Conservation (phyloP, 2,113 vertebrate genomes). For the Dendrocopos noguchii region DNA sequence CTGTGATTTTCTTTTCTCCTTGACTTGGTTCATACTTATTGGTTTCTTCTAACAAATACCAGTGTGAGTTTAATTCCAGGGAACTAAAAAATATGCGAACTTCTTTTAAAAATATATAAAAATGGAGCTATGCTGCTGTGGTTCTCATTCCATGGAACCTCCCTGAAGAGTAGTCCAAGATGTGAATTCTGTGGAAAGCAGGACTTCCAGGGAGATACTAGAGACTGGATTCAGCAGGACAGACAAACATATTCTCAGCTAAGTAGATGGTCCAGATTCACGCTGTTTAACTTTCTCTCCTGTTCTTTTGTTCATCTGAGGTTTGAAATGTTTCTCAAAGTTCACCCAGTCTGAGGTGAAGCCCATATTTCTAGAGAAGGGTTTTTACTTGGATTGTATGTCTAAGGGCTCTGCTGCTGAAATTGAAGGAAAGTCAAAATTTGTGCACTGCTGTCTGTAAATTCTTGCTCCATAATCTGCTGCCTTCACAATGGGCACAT, state of each 20-base stretch:
- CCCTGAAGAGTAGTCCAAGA: neutral
- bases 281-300: neutral
- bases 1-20: neutral
- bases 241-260: neutral
- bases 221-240: neutral
- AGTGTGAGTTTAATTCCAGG: neutral
- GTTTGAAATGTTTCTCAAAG: neutral
- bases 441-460: neutral
- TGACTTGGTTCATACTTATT: neutral
- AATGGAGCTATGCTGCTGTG: neutral
- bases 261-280: neutral
- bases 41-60: neutral
- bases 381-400: neutral
- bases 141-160: neutral
- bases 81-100: neutral
- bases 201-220: neutral
- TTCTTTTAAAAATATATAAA: neutral
- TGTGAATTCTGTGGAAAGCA: neutral
- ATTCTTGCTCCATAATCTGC: neutral
- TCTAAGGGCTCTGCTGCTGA: neutral
- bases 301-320: neutral
- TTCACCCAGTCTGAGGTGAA: neutral
- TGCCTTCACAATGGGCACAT: neutral
- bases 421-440: neutral
- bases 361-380: neutral